phyloP scores from a whole-genome alignment of 2,113 vertebrate genomes.

The Eublepharis macularius region DNA sequence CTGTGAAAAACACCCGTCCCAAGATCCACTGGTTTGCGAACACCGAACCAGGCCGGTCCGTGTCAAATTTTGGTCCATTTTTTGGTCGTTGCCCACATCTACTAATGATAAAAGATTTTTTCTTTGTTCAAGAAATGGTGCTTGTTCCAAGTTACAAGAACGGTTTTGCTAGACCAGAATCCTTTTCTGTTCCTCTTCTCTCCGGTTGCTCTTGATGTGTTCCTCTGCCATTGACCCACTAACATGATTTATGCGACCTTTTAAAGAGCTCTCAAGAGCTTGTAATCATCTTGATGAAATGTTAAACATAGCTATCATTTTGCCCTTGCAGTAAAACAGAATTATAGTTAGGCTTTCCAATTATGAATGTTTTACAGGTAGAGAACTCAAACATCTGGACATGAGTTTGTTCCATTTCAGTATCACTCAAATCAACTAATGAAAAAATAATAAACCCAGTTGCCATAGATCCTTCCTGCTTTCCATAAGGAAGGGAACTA shows the following conservation, averaged over 20 bases:
- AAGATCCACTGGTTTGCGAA: too few relatives aligned
- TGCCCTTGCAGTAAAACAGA: background rate
- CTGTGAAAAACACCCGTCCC: too few relatives aligned
- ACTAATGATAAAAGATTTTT: too few relatives aligned
- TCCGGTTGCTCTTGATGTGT: too few relatives aligned
- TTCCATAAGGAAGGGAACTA: background rate
- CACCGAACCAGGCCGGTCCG: too few relatives aligned
- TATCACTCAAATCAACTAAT: background rate
- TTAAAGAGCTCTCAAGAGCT: background rate
- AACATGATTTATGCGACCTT: background rate
- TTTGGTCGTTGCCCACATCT: too few relatives aligned
- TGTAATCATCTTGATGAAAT: background rate
- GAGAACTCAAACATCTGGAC: background rate
- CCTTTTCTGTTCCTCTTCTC: background rate
- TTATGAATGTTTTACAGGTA: background rate
- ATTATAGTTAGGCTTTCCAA: background rate
- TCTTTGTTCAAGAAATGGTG: too few relatives aligned
- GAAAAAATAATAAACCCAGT: background rate
- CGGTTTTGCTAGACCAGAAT: background rate
- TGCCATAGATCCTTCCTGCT: background rate
- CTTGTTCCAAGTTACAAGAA: background rate
- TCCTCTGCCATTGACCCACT: background rate
- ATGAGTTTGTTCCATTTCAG: fast-evolving
- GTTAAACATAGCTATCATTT: background rate
- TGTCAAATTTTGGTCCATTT: too few relatives aligned